Conservation (phyloP, 1,140 invertebrate genomes). For the Zaprionus capensis region DNA sequence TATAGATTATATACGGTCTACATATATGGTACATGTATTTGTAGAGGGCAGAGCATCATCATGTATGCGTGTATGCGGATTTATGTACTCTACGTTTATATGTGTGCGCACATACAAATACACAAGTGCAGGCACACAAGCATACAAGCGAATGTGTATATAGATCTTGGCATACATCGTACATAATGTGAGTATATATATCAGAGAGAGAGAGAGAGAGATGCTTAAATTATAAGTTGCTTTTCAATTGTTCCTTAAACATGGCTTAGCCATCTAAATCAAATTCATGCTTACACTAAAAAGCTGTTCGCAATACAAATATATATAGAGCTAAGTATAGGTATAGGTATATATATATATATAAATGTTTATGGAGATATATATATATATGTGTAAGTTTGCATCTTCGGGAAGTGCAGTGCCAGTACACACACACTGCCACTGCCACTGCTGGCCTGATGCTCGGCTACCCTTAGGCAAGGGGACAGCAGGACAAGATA, state of each 20-base stretch:
- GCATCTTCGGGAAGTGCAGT: background rate
- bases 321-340: constrained; percentile 4
- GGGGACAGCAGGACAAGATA: background rate
- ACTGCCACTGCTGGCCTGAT: background rate
- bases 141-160: constrained; percentile 6
- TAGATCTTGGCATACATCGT: background rate
- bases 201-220: background rate
- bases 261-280: constrained; percentile 18
- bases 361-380: background rate
- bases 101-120: background rate
- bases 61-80: constrained; percentile 6
- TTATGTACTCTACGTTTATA: constrained; percentile 6
- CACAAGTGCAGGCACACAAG: background rate
- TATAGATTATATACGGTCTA: background rate
- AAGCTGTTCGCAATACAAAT: constrained; percentile 5
- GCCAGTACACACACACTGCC: constrained; percentile 10
- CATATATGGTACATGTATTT: background rate
- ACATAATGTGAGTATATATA: background rate
- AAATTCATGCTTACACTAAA: constrained; percentile 27
- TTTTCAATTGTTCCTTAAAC: constrained; percentile 8
- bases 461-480: background rate
- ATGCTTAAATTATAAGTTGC: constrained; percentile 39
- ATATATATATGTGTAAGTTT: background rate
- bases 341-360: background rate
- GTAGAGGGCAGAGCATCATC: background rate